Evolutionary conservation across 1,140 invertebrate species (phyloP).

Genomic region (Apis dorsata): DNA sequence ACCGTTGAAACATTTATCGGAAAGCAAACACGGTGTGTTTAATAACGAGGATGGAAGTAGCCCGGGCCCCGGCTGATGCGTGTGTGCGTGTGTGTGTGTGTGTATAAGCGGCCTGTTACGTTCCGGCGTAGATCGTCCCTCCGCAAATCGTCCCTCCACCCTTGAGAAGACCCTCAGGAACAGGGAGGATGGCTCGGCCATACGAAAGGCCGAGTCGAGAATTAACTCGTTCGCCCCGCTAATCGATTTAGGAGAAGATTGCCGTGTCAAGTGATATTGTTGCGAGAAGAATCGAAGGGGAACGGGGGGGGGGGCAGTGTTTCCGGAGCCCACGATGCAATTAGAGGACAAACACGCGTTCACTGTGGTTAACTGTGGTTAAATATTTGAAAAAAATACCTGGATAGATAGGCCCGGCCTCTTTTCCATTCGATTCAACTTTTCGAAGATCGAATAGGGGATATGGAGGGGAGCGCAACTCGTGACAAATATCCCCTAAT

Average conservation of each 20-base stretch:
- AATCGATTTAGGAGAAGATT: slow-evolving; percentile 59
- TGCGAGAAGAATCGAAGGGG: slow-evolving; percentile 37
- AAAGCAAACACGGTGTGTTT: slow-evolving; percentile 56
- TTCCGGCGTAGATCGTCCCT: slow-evolving; percentile 48
- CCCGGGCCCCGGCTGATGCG: neutral
- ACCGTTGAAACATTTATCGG: slow-evolving; percentile 57
- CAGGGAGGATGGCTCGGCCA: slow-evolving; percentile 7
- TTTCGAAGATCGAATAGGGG: too few species aligned
- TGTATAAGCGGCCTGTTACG: neutral
- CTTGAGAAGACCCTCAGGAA: slow-evolving; percentile 50
- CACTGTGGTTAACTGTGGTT: slow-evolving; percentile 2
- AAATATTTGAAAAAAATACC: slow-evolving; percentile 24
- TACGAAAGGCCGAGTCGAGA: slow-evolving; percentile 30
- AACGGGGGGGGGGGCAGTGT: neutral
- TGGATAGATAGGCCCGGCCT: too few species aligned
- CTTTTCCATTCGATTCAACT: neutral
- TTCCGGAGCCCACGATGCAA: neutral
- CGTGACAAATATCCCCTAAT: neutral
- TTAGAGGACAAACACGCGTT: slow-evolving; percentile 31
- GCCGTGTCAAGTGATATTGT: slow-evolving; percentile 45
- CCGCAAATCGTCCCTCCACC: slow-evolving; percentile 55
- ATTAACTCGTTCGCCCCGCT: slow-evolving; percentile 55
- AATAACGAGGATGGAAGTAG: slow-evolving; percentile 54
- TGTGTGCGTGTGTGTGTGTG: neutral
- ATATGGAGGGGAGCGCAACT: neutral